Evolutionary conservation across 2,113 vertebrate species (phyloP).

Genomic region (Menura novaehollandiae): DNA sequence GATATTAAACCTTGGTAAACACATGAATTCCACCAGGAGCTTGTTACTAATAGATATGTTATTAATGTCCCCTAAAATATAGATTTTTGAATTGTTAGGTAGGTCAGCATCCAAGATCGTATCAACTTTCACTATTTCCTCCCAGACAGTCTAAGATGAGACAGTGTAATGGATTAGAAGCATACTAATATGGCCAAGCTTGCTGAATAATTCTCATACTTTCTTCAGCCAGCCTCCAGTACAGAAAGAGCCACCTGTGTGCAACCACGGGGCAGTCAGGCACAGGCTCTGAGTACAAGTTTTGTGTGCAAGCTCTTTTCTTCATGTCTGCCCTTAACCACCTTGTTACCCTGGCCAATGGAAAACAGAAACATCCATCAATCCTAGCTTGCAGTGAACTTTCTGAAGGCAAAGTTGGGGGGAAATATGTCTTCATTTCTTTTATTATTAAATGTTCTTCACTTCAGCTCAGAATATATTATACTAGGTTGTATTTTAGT

Average conservation of each 20-base stretch:
- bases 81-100: slow-evolving; percentile 13
- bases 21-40: neutral
- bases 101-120: neutral
- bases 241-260: fast-evolving
- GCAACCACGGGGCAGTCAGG: neutral
- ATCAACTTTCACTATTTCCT: neutral
- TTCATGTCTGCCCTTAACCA: neutral
- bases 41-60: neutral
- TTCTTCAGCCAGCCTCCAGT: neutral
- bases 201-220: neutral
- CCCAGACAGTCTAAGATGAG: neutral
- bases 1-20: neutral
- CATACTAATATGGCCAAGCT: neutral
- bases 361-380: neutral
- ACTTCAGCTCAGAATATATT: neutral
- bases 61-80: neutral
- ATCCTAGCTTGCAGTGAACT: neutral
- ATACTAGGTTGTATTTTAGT: neutral
- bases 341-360: neutral
- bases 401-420: neutral
- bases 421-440: neutral
- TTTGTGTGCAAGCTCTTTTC: neutral
- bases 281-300: neutral
- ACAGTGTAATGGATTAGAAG: neutral
- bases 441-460: neutral